phyloP scores from a whole-genome alignment of 2,888 invertebrate genomes.

The Nebria brevicollis region DNA sequence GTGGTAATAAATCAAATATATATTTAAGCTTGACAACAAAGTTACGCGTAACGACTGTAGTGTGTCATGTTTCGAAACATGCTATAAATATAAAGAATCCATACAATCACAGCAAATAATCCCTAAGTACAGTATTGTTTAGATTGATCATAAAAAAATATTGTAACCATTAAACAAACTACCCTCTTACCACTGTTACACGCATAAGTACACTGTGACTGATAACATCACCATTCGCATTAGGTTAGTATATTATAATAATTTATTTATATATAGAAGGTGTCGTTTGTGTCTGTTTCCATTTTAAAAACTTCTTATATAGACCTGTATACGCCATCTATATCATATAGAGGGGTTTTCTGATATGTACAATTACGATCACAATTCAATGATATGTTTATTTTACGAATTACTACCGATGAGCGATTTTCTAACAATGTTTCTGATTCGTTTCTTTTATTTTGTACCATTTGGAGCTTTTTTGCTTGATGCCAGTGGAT shows the following conservation, averaged over 20 bases:
- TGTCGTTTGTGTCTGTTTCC: conserved; percentile 13
- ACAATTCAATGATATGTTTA: conserved; percentile 44
- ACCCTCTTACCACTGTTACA: neutral
- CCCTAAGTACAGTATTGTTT: no score
- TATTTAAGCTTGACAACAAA: no score
- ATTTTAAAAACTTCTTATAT: conserved; percentile 33
- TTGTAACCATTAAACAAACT: neutral
- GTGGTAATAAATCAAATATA: no score
- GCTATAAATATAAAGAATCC: no score
- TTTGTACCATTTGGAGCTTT: conserved; percentile 20
- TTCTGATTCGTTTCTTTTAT: conserved; percentile 10
- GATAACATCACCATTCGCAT: neutral
- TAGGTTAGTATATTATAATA: conserved; percentile 5
- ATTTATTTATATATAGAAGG: neutral
- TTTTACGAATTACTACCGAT: conserved; percentile 14
- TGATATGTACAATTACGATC: conserved; percentile 45
- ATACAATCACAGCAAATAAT: no score
- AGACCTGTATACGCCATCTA: conserved; percentile 31
- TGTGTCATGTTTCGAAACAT: no score
- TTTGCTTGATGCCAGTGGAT: conserved; percentile 2
- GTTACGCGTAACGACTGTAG: no score
- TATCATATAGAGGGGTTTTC: conserved; percentile 26
- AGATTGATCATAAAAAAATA: no score
- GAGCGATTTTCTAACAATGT: conserved; percentile 15
- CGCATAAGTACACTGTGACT: conserved; percentile 4